Evolutionary conservation across 1,140 invertebrate genomes (phyloP), one percentile per base, ranked within the genome.

Genomic region (Palaemon carinicauda): DNA sequence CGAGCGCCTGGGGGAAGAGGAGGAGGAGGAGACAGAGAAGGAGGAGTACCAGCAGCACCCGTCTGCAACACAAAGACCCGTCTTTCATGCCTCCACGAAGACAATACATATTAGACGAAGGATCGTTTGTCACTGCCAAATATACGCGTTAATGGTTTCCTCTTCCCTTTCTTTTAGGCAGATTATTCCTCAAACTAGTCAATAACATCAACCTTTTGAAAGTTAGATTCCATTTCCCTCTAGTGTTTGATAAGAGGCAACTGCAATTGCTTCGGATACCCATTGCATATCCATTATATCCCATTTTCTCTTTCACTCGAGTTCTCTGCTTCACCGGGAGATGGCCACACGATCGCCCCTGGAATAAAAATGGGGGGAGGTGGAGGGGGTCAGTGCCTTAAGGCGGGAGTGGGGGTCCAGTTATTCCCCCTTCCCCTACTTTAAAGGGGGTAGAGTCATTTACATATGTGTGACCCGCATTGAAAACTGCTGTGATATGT

Each of bases 401-500:
- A 33, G 33, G 80, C 31, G 51, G 41, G 12, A 7, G 33, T 56
- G 60, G 41, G 77, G 15, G 77, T n/a, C 27, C 31, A 80, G 69
- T 50, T 51, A 56, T 52, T 78, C 84, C 51, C 65, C 75, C 50
- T 41, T 65, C 75, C 33, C 75, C 75, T 52, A 86, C 77, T 86
- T 86, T 86, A 86, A 86, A 86, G 84, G 77, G 84, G 77, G 84
- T 78, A 80, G 77, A 78, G 84, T 86, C 84, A 86, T 86, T 86
- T 86, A 74, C 84, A 86, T 86, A 86, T 86, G 84, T 86, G 84
- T 86, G 84, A 86, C 84, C 84, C 77, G 84, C 84, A 86, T 86
- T 86, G 84, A 86, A 80, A 86, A 69, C 78, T 86, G 41, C 50
- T 29, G 77, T 86, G 84, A 86, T 86, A 80, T 86, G 84, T 86